Evolutionary conservation across 2,113 vertebrate species (phyloP).

Genomic region (Struthio camelus): DNA sequence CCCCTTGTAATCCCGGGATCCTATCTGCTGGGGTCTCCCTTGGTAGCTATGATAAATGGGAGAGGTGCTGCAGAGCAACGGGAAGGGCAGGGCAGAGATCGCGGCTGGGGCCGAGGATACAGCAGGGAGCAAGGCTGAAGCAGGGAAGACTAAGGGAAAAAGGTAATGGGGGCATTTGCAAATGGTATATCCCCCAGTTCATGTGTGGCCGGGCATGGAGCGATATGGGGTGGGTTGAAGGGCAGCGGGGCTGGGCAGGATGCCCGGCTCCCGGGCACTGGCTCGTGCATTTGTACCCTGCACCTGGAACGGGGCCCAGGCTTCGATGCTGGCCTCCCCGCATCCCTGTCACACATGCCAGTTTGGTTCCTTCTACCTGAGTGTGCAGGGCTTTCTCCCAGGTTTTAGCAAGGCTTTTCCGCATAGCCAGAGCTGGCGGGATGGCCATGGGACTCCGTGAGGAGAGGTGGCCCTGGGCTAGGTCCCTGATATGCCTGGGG

Average conservation of each 20-base stretch:
- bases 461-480: background rate
- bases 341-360: too few relatives aligned
- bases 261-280: fast-evolving
- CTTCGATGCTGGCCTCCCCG: background rate
- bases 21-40: background rate
- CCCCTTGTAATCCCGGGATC: fast-evolving
- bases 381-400: background rate
- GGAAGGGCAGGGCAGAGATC: background rate
- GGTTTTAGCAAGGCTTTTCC: background rate
- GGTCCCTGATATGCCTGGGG: background rate
- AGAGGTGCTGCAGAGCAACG: fast-evolving
- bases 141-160: background rate
- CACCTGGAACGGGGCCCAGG: background rate
- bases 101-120: background rate
- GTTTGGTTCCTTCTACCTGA: background rate
- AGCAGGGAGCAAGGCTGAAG: background rate
- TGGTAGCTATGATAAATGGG: background rate
- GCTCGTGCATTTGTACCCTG: fast-evolving
- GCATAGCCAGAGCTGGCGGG: too few relatives aligned
- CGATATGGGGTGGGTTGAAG: background rate
- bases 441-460: background rate
- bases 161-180: background rate
- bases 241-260: background rate
- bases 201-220: fast-evolving
- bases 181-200: background rate